Evolutionary conservation across 2,797 vertebrate species (phyloP).

Genomic region (Balearica regulorum): DNA sequence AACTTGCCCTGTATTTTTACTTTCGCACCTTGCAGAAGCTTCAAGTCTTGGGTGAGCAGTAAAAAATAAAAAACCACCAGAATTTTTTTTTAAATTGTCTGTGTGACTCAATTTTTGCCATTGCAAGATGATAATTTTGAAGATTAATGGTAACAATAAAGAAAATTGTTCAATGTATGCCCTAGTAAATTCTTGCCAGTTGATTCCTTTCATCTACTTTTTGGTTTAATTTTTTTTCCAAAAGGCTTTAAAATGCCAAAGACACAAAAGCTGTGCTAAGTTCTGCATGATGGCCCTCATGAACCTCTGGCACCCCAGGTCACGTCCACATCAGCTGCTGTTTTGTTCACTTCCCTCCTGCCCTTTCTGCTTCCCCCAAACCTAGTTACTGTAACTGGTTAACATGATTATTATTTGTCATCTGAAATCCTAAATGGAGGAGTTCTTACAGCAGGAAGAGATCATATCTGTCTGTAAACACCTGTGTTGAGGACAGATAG

Average conservation of each 20-base stretch:
- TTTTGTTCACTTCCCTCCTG: background rate
- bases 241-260: background rate
- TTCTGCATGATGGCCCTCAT: background rate
- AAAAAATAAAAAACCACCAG: background rate
- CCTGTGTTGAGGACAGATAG: background rate
- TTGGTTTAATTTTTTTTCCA: background rate
- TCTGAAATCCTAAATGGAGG: background rate
- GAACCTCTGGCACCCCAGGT: background rate
- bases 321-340: background rate
- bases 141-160: background rate
- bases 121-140: background rate
- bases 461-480: background rate
- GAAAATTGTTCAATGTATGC: background rate
- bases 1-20: background rate
- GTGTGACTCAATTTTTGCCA: background rate
- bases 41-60: background rate
- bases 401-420: background rate
- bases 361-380: background rate
- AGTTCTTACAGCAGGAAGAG: background rate
- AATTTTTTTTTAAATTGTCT: background rate
- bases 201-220: background rate
- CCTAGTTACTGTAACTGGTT: background rate
- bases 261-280: background rate
- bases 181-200: background rate
- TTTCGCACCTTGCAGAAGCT: background rate